Percentiles rank a stretch among this genome's conserved stretches.
Evolutionary conservation across 2,888 invertebrate species (phyloP).

Genomic region (Nesidiocoris tenuis): DNA sequence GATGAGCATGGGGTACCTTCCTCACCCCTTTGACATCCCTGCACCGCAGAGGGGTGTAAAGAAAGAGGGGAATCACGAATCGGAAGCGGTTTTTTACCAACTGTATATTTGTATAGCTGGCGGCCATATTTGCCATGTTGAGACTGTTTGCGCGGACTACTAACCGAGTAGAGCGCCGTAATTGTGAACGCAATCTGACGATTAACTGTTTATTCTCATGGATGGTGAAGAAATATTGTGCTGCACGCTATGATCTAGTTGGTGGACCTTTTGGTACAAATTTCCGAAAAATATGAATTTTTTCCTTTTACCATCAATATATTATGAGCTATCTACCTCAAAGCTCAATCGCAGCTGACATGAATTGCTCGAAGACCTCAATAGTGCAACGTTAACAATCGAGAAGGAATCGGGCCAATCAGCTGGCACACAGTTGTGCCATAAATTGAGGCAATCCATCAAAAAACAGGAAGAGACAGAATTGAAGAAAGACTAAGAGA

Average conservation of each 20-base stretch:
- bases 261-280: too few relatives aligned
- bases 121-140: slow-evolving; percentile 12
- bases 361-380: too few relatives aligned
- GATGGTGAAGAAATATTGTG: neutral
- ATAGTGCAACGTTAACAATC: too few relatives aligned
- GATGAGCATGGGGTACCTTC: neutral
- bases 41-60: neutral
- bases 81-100: neutral
- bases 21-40: slow-evolving; percentile 18
- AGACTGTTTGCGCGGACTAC: slow-evolving; percentile 11
- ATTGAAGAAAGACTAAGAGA: neutral
- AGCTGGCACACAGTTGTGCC: too few relatives aligned
- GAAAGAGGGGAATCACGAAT: neutral
- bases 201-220: slow-evolving; percentile 23
- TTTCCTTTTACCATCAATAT: too few relatives aligned
- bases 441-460: slow-evolving; percentile 12
- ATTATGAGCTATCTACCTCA: too few relatives aligned
- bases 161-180: neutral
- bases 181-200: slow-evolving; percentile 22
- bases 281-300: too few relatives aligned
- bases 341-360: too few relatives aligned
- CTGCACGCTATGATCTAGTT: neutral
- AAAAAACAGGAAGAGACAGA: slow-evolving; percentile 6
- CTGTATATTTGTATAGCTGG: neutral
- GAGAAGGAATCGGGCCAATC: too few relatives aligned